phyloP scores from a whole-genome alignment of 2,797 vertebrate genomes.

The Chrosomus eos region DNA sequence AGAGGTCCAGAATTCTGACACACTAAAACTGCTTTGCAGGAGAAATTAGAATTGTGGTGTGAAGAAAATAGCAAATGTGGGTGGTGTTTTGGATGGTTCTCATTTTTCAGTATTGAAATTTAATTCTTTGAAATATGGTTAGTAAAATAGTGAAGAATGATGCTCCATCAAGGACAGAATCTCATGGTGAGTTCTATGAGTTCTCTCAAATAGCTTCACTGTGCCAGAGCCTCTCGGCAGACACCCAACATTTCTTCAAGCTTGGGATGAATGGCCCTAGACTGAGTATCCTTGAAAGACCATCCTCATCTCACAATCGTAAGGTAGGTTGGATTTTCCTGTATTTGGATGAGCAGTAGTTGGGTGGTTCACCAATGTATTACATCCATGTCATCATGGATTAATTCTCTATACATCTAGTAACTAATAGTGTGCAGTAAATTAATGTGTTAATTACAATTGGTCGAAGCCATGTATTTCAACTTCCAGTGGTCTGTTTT shows the following conservation, averaged over 20 bases:
- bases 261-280: background rate
- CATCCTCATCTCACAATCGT: background rate
- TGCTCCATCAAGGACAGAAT: background rate
- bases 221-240: background rate
- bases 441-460: too few species aligned
- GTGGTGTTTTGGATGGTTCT: background rate
- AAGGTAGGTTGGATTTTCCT: background rate
- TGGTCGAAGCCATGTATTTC: too few species aligned
- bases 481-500: too few species aligned
- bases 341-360: background rate
- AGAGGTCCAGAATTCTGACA: too few species aligned
- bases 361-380: background rate
- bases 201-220: background rate
- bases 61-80: background rate
- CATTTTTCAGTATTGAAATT: background rate
- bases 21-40: background rate
- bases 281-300: background rate
- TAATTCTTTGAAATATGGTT: background rate
- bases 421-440: too few species aligned
- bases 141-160: background rate
- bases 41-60: background rate
- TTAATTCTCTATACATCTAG: too few species aligned
- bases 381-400: background rate
- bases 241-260: background rate
- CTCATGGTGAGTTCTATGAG: background rate